Evolutionary conservation across 53 echinoderm and acorn worm genomes (phyloP).

Genomic region (Holothuria scabra): DNA sequence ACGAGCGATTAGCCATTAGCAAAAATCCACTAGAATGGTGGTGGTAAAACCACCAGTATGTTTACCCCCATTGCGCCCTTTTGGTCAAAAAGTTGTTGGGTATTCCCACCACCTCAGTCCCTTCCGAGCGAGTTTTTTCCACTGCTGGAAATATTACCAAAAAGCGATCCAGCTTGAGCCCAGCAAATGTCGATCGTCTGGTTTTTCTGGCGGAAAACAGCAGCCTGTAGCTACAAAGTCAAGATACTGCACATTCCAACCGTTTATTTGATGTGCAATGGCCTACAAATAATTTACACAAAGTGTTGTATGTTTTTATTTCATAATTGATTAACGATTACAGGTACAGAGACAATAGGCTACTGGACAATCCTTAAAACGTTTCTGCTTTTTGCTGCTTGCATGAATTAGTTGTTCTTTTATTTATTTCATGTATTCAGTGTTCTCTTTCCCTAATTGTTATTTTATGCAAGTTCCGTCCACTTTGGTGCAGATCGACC

Average conservation of each 20-base stretch:
- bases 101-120: not conserved
- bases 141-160: slow-evolving; percentile 17
- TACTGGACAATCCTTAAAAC: slow-evolving; percentile 16
- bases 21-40: slow-evolving; percentile 12
- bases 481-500: no score
- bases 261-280: not conserved
- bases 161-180: not conserved
- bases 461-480: no score
- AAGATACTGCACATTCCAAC: not conserved
- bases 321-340: not conserved
- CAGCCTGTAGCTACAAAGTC: not conserved
- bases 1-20: not conserved
- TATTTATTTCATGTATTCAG: not conserved
- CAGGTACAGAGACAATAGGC: not conserved
- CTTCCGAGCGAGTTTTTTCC: slow-evolving; percentile 18
- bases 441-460: no score
- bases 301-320: not conserved
- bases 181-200: not conserved
- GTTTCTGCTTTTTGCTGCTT: not conserved
- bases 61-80: slow-evolving; percentile 19
- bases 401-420: not conserved
- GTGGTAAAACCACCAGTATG: slow-evolving; percentile 14
- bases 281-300: not conserved
- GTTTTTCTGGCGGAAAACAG: slow-evolving; percentile 18
- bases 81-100: slow-evolving; percentile 16